Percentiles rank a stretch among this genome's conserved stretches.
phyloP scores from a whole-genome alignment of 2,888 invertebrate species.

The Dascillus cervinus region DNA sequence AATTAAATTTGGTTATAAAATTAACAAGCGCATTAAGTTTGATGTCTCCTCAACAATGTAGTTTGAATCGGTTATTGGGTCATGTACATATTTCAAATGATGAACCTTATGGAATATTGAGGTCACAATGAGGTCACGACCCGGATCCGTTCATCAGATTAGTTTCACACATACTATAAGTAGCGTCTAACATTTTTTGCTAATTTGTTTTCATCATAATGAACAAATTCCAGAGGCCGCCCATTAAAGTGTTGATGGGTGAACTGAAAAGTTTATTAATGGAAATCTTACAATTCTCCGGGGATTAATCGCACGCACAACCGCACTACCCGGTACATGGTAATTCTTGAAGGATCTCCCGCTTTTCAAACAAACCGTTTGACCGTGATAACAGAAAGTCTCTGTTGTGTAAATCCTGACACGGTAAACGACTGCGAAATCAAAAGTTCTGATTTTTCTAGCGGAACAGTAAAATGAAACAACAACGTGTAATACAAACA shows the following conservation, averaged over 20 bases:
- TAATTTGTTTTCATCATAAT: constrained; percentile 10
- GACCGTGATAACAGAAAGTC: constrained; percentile 32
- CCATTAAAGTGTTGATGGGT: too few relatives aligned
- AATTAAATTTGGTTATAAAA: not conserved
- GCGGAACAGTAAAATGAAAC: constrained; percentile 25
- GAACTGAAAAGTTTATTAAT: too few relatives aligned
- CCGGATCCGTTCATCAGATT: constrained; percentile 24
- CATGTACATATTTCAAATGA: constrained; percentile 25
- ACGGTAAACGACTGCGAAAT: constrained; percentile 31
- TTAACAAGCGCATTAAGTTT: not conserved
- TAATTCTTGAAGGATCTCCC: too few relatives aligned
- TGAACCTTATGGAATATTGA: constrained; percentile 32
- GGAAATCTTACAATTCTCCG: too few relatives aligned
- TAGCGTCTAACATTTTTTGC: constrained; percentile 10
- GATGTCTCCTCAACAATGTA: not conserved
- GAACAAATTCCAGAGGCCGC: too few relatives aligned
- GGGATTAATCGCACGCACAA: too few relatives aligned
- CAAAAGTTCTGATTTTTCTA: constrained; percentile 33
- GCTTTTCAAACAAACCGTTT: constrained; percentile 13
- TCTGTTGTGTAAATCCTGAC: constrained; percentile 33
- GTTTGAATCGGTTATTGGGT: constrained; percentile 23
- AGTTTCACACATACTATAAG: constrained; percentile 20
- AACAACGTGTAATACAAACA: too few relatives aligned
- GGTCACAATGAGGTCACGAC: constrained; percentile 28
- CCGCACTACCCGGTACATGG: too few relatives aligned